Conservation (phyloP, 2,797 vertebrate genomes). For the Pangasius macronema region DNA sequence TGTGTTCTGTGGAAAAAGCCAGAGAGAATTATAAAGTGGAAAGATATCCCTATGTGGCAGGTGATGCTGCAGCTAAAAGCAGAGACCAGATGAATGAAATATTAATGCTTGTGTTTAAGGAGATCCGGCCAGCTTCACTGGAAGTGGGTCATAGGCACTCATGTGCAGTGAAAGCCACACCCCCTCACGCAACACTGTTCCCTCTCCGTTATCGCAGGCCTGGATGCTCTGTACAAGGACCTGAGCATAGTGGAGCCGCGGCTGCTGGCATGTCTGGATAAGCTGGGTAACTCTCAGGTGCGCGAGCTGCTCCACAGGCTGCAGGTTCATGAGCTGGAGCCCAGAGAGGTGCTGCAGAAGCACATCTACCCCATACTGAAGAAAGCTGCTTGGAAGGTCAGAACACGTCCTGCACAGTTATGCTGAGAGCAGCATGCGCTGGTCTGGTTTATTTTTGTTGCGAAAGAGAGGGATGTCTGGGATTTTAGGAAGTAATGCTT, state of each 20-base stretch:
- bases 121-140: conserved; percentile 32
- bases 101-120: conserved; percentile 55
- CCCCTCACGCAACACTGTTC: background rate
- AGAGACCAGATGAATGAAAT: conserved; percentile 66
- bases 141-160: conserved; percentile 58
- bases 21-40: background rate
- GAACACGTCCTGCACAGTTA: background rate
- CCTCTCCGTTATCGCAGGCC: conserved; percentile 54
- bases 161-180: conserved; percentile 20
- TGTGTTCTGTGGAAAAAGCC: background rate
- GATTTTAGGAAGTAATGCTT: background rate
- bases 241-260: conserved; percentile 72
- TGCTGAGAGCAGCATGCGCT: background rate
- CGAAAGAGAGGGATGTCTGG: background rate
- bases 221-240: conserved; percentile 73
- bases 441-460: background rate
- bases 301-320: conserved; percentile 74
- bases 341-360: conserved; percentile 74
- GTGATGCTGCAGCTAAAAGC: conserved; percentile 47
- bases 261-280: conserved; percentile 73
- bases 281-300: conserved; percentile 77
- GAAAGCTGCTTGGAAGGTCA: conserved; percentile 76
- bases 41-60: background rate
- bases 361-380: conserved; percentile 77
- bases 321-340: conserved; percentile 77